phyloP scores from a whole-genome alignment of 2,888 invertebrate species.

The Aquatica leii region DNA sequence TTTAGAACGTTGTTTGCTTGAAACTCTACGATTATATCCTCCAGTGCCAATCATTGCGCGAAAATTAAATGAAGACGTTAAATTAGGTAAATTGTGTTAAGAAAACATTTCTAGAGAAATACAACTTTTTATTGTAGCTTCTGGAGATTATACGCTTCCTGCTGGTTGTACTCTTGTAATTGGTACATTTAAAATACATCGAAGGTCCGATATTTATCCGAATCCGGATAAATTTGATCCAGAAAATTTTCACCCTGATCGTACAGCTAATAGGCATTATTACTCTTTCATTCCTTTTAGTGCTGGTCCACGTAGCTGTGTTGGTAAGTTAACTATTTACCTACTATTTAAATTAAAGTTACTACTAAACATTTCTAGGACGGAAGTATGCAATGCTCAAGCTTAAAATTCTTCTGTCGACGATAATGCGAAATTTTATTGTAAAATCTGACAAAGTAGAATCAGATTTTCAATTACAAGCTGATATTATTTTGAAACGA shows the following conservation, averaged over 20 bases:
- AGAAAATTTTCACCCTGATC: slow-evolving; percentile 81
- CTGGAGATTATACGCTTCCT: slow-evolving; percentile 57
- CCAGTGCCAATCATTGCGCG: slow-evolving; percentile 83
- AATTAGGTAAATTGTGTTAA: slow-evolving; percentile 64
- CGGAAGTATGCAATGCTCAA: slow-evolving; percentile 13
- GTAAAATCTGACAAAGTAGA: slow-evolving; percentile 71
- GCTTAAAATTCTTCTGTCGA: slow-evolving; percentile 65
- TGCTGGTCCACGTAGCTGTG: slow-evolving; percentile 82
- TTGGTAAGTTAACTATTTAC: slow-evolving; percentile 64
- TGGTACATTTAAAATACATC: slow-evolving; percentile 73
- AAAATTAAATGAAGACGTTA: slow-evolving; percentile 72
- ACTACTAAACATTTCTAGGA: neutral
- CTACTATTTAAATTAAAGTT: neutral
- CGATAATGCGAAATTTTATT: slow-evolving; percentile 74
- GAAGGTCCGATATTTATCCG: slow-evolving; percentile 71
- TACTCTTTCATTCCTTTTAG: slow-evolving; percentile 84
- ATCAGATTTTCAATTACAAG: slow-evolving; percentile 72
- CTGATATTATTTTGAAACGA: slow-evolving; percentile 78
- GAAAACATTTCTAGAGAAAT: neutral
- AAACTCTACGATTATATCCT: slow-evolving; percentile 79
- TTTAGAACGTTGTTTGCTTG: slow-evolving; percentile 79
- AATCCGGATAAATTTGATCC: slow-evolving; percentile 78
- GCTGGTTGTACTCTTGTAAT: slow-evolving; percentile 75
- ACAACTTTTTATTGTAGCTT: neutral
- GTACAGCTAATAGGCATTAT: slow-evolving; percentile 77